Conservation (phyloP, 2,888 invertebrate species). For the Phengaris alcon region DNA sequence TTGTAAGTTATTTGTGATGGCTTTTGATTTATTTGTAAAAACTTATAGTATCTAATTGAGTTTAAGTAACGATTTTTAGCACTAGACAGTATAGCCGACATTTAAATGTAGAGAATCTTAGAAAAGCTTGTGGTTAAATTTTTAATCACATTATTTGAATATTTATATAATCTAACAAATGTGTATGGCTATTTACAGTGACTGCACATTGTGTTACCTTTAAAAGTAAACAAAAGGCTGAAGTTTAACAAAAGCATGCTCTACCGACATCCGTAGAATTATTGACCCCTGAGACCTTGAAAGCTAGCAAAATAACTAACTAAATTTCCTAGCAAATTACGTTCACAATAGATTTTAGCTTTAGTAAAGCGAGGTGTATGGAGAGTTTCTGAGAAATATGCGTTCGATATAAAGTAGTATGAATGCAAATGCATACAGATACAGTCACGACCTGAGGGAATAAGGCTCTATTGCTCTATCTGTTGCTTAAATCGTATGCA, state of each 20-base stretch:
- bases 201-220: neutral
- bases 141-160: neutral
- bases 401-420: constrained; percentile 5
- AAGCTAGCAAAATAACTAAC: constrained; percentile 9
- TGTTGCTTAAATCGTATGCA: constrained; percentile 39
- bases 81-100: neutral
- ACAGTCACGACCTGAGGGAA: constrained; percentile 18
- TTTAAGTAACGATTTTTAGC: neutral
- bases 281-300: constrained; percentile 20
- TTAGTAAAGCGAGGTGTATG: neutral
- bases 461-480: constrained; percentile 34
- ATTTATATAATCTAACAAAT: neutral
- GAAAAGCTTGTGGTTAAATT: neutral
- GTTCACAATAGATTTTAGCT: constrained; percentile 4
- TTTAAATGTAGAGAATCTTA: neutral
- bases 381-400: constrained; percentile 20
- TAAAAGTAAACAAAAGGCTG: constrained; percentile 1
- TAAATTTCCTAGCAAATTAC: constrained; percentile 16
- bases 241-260: neutral
- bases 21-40: neutral
- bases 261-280: neutral
- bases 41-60: neutral
- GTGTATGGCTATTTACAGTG: neutral
- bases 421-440: constrained; percentile 10
- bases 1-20: neutral